Base-by-base conservation (phyloP, 2,888 invertebrate genomes). In the Craniophora ligustri region DNA sequence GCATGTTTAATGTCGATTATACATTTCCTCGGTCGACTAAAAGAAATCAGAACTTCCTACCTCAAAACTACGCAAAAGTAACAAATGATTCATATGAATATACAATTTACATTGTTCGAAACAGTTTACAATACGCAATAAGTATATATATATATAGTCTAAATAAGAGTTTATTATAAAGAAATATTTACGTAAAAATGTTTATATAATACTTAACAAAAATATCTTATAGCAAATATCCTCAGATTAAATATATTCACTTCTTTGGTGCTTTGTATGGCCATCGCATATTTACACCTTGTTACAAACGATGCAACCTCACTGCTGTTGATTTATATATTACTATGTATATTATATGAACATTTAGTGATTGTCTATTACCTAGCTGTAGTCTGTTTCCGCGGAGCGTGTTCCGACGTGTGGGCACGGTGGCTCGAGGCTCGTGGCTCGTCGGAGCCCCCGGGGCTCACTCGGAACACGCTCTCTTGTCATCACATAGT, bases 81-180 rank as follows among this genome's bases (percentile, higher is more conserved):
- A 76, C 74, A 83, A 87, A 83, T 80, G 77, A 84, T 87, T 86
- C 81, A 82, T 87, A 89, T 82, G 81, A 82, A 79, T 89, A 91
- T 90, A 90, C 81, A 80, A 80, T 84, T 76, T 80, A 81, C 75
- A 73, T 72, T 72, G 75, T 87, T 90, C 85, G 84, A 86, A 80
- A 84, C 89, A 85, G 81, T 88, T 88, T 88, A 86, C 88, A 79
- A 68, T 86, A 87, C 78, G 87, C 90, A 88, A 86, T 91, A 88
- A 88, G 86, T 83, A 79, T 76, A 78, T 86, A 79, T 76, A 78
- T 86, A 86, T 86, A 90, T 90, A 91, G 87, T 85, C 81, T 86
- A 85, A 86, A 86, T 91, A 87, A 91, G 91, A 92, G 88, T 91
- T 91, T 91, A 91, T 89, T 87, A 86, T 84, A 88, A 86, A 89